Base-by-base conservation (phyloP, 1,140 invertebrate species). In the Zelostemma sp. region DNA sequence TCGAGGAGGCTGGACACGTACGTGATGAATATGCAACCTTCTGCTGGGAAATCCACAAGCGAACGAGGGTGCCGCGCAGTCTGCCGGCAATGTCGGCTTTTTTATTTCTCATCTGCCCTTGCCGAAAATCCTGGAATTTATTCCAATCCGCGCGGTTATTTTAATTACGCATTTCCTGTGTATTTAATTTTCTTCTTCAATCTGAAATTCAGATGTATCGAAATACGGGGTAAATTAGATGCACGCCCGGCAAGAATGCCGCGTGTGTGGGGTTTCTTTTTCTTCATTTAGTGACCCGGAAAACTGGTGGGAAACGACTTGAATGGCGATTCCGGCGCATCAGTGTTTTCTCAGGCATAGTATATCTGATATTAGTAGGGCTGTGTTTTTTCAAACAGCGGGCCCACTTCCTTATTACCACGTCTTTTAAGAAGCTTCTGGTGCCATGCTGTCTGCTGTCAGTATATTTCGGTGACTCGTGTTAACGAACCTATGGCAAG, bases 371-470 rank as follows among this genome's bases (percentile, higher is more conserved):
- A 84, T 83, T 80, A 77, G 78, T 72, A 74, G 74, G 73, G 75
- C 72, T 76, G 78, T 85, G 78, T 85, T 84, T 83, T 85, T 80
- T 79, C 75, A 84, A 84, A 75, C 80, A 77, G 71, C 61, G 72
- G 78, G 79, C 77, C 72, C 73, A 81, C 78, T 81, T 83, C 82
- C 82, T 85, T 83, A 83, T 82, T 84, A 75, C 80, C 63, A 63
- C 62, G 66, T 59, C 72, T 68, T 75, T 43, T 46, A 28, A 71
- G 63, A 54, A 58, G 50, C 70, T 62, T 67, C 73, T 66, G 82
- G 81, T 81, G 83, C 82, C 83, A 84, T 71, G 80, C 83, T 75
- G 82, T 84, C 83, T 85, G 68, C 70, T 70, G 58, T 58, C 68
- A 63, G 58, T 72, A 55, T 77, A 75, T 76, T 66, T 74, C 64